These are phyloP conservation scores for Excalfactoria chinensis DNA, from an alignment of 2,113 vertebrate genomes.

Conservation along the genomic window DNA sequence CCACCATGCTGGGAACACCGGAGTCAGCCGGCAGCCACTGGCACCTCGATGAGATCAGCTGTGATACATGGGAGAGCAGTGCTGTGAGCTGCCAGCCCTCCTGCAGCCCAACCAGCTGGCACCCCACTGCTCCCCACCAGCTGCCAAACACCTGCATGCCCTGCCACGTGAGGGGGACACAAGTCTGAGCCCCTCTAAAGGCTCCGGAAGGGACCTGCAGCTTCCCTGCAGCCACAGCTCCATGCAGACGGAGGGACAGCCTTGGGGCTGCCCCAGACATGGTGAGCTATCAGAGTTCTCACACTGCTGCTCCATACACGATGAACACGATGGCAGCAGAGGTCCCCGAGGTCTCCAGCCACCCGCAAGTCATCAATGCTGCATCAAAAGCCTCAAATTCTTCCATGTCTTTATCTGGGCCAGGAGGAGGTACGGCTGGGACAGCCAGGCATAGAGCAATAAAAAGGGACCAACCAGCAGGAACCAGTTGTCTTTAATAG, in stretches of 20 bases:
- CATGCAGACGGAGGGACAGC: accelerated
- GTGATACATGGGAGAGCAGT: not conserved
- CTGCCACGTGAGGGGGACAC: not conserved
- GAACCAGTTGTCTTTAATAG: slow-evolving; percentile 21
- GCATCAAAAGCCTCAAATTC: not conserved
- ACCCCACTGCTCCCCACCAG: accelerated
- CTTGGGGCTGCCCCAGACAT: not conserved
- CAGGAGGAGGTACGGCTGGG: not conserved
- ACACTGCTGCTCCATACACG: not conserved
- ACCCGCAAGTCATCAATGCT: not conserved
- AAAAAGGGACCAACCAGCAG: not conserved
- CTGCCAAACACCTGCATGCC: not conserved
- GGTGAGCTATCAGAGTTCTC: accelerated
- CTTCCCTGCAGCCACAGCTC: not conserved
- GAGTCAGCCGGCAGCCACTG: not conserved
- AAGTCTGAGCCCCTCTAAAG: not conserved
- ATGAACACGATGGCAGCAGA: not conserved
- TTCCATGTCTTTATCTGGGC: accelerated
- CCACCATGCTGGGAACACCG: not conserved
- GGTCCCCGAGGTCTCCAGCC: not conserved
- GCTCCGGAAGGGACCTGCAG: not conserved
- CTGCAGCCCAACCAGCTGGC: no score
- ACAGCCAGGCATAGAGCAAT: accelerated
- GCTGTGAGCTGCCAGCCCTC: not conserved
- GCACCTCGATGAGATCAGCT: accelerated